These are phyloP conservation scores for Meteorus colon DNA, from an alignment of 2,888 invertebrate genomes.

Conservation along the genomic window DNA sequence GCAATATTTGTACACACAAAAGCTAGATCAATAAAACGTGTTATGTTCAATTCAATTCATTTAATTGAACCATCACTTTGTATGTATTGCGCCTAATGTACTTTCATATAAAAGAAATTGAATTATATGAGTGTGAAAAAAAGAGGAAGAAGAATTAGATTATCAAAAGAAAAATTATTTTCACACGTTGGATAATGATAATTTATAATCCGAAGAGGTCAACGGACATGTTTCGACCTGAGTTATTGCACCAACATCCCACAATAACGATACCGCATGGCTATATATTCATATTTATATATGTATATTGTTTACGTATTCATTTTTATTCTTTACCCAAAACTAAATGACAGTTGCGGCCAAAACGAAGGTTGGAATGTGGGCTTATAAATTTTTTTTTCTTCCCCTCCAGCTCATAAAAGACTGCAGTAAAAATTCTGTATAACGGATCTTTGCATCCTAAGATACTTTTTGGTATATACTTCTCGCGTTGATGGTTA, in stretches of 20 bases:
- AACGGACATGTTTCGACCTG: no score
- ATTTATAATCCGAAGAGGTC: no score
- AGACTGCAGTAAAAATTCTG: constrained; percentile 47
- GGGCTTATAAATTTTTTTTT: constrained; percentile 50
- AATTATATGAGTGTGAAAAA: background rate
- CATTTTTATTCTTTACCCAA: constrained; percentile 1
- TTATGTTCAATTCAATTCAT: constrained; percentile 71
- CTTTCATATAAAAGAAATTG: background rate
- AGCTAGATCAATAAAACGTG: constrained; percentile 68
- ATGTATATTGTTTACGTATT: constrained; percentile 23
- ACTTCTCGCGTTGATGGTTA: constrained; percentile 4
- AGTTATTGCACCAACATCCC: background rate
- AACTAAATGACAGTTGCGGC: constrained; percentile 24
- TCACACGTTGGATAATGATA: background rate
- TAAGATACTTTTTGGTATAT: constrained; percentile 3
- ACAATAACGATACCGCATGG: background rate
- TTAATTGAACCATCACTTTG: constrained; percentile 58
- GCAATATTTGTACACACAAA: constrained; percentile 72
- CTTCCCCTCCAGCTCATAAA: constrained; percentile 29
- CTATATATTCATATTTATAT: background rate
- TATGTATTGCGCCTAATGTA: background rate
- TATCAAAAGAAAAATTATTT: no score
- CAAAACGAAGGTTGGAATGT: constrained; percentile 39
- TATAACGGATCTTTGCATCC: constrained; percentile 20
- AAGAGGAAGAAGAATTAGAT: background rate